Evolutionary conservation across 2,113 vertebrate species (phyloP), one percentile per base, ranked within the genome.

Genomic region (Zingel zingel): DNA sequence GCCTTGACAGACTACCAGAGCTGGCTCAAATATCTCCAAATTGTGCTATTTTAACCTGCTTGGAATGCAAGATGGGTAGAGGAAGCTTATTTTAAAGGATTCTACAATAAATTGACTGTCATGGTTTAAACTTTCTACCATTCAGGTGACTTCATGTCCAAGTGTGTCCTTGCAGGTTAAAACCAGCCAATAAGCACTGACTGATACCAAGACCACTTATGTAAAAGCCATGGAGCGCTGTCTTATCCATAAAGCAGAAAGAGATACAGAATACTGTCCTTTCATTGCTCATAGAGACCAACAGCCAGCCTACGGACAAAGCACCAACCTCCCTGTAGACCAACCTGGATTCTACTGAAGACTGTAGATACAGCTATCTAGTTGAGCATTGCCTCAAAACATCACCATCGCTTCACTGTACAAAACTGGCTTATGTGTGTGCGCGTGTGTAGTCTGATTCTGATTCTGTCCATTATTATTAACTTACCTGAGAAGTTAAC

Each of bases 221-320:
- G 15, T 73, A 83, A 88, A 93, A 92, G 89, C 89, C 87, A 91
- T 89, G 75, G 30, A 72, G 82, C 61, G 70, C 81, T 72, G 74
- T 81, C 53, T 63, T 71, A 30, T 66, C 57, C 50, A 48, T 25
- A 39, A 54, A 76, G 19, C 33, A 80, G 73, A 51, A 36, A 63
- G 15, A 9, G 50, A 65, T 14, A 53, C 14, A 23, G 43, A 82
- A 54, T 21, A 30, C 14, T 67, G 50, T 67, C 54, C 62, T 54
- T 75, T 47, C 54, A 59, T 72, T 63, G 62, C 48, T 78, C 48
- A 57, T 74, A 75, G 43, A 85, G 61, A 87, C 73, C 79, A 81
- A 71, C 61, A 78, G 66, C 82, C 88, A 83, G 85, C 91, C 86
- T 88, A 39, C 47, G 70, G 57, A 88, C 59, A 73, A 81, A 85